Conservation (phyloP, 2,797 vertebrate species). For the Etheostoma nigrum region DNA sequence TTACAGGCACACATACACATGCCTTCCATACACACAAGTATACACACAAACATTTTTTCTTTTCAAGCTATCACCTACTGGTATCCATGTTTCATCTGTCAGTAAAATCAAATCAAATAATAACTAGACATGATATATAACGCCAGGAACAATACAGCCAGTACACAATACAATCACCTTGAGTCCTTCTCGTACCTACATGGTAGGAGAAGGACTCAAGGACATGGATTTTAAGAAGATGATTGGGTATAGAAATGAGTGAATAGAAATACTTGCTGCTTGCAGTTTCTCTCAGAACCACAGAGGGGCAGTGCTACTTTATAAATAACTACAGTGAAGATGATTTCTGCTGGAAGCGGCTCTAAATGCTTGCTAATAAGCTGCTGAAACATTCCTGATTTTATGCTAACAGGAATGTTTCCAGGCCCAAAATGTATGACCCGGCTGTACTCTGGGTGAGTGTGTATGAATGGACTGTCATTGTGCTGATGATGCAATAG, state of each 20-base stretch:
- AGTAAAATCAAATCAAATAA: too few species aligned
- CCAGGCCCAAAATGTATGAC: slow-evolving; percentile 15
- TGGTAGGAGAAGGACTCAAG: too few species aligned
- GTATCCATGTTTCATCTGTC: too few species aligned
- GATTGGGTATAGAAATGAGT: too few species aligned
- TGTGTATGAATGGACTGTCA: slow-evolving; percentile 56
- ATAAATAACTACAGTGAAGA: slow-evolving; percentile 8
- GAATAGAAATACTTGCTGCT: neutral
- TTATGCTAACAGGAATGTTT: slow-evolving; percentile 41
- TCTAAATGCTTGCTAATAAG: neutral
- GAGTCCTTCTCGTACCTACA: too few species aligned
- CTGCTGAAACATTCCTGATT: slow-evolving; percentile 43
- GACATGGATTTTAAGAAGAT: neutral
- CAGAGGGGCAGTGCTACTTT: slow-evolving; percentile 52
- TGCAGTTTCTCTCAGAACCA: slow-evolving; percentile 61
- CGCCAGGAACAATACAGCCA: too few species aligned
- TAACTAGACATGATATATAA: too few species aligned
- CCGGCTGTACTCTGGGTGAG: slow-evolving; percentile 12
- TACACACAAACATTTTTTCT: too few species aligned
- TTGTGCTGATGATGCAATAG: slow-evolving; percentile 67
- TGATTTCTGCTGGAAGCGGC: neutral
- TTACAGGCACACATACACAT: too few species aligned
- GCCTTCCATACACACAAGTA: too few species aligned
- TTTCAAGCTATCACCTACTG: too few species aligned
- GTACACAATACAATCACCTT: too few species aligned